Evolutionary conservation across 2,113 vertebrate species (phyloP).

Genomic region (Nyctibius bracteatus): DNA sequence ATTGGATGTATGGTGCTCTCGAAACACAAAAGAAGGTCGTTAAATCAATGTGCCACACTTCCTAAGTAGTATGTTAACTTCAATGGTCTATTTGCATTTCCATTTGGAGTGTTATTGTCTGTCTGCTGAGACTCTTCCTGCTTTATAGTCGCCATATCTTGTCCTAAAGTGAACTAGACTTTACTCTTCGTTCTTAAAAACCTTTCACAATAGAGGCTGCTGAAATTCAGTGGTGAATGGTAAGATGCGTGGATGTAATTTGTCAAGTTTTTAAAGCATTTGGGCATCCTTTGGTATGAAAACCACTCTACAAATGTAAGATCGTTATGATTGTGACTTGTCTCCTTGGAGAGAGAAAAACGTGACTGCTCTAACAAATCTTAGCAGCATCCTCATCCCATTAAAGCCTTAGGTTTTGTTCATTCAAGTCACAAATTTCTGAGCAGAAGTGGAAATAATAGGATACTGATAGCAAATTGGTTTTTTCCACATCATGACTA

Average conservation of each 20-base stretch:
- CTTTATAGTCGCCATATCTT: neutral
- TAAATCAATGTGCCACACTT: neutral
- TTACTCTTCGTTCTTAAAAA: neutral
- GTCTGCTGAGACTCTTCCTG: constrained; percentile 1
- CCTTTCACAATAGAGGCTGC: neutral
- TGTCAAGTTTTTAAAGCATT: constrained; percentile 7
- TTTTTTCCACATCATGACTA: constrained; percentile 43
- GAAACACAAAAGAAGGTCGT: neutral
- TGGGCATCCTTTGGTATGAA: neutral
- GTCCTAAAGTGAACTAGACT: neutral
- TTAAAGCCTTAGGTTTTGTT: constrained; percentile 36
- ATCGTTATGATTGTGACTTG: neutral
- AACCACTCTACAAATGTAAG: neutral
- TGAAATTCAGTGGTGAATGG: neutral
- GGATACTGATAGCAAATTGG: constrained; percentile 1
- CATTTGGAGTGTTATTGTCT: constrained; percentile 18
- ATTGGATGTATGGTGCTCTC: neutral
- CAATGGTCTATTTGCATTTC: neutral
- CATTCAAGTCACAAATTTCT: constrained; percentile 55
- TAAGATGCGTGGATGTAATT: neutral
- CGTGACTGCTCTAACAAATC: neutral
- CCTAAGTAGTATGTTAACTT: neutral
- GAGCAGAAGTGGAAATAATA: constrained; percentile 52
- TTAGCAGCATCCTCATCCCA: neutral
- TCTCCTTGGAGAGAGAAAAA: neutral